Base-by-base conservation (phyloP, 2,797 vertebrate genomes). In the Somateria mollissima region DNA sequence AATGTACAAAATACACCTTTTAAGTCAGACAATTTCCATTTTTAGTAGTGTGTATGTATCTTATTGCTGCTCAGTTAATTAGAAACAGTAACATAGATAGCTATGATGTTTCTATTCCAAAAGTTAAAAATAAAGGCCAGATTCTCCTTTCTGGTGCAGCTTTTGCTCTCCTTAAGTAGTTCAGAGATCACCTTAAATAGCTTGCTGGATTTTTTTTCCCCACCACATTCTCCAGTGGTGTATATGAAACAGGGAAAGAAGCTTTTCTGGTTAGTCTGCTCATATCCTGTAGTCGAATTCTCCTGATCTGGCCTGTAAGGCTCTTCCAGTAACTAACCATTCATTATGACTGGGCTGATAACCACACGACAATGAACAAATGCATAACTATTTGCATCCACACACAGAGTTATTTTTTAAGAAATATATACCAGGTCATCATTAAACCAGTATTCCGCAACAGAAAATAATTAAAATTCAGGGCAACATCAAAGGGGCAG, bases 381-480 rank as follows among this genome's bases (percentile, higher is more conserved):
- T 27, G 36, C 49, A 16, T 57, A 61, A 64, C 86, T 76, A 11
- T 30, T 49, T n/a, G 75, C 57, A 90, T 71, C 56, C 66, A 87
- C 76, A 81, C 13, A 37, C 13, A 47, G 45, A 47, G 69, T 13
- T 51, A 39, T 25, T 64, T 93, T 90, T 64, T 30, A 72, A 65
- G 32, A 87, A 77, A 72, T 51, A 25, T 8, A 32, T 75, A 51
- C 69, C 37, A 83, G 47, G 45, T 90, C 65, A 87, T 53, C 36
- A n/a, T 93, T 85, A 87, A 87, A 71, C 8, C 14, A 77, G 32
- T 57, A 58, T n/a, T 65, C 49, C 39, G 54, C 34, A 85, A 58
- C 30, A 24, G 66, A 74, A 94, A 87, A 91, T 69, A 96, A 86
- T 77, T 94, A 85, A 77, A 91, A 91, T 80, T 69, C 62, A 90